Evolutionary conservation across 2,888 invertebrate genomes (phyloP).

Genomic region (Mechanitis mazaeus): DNA sequence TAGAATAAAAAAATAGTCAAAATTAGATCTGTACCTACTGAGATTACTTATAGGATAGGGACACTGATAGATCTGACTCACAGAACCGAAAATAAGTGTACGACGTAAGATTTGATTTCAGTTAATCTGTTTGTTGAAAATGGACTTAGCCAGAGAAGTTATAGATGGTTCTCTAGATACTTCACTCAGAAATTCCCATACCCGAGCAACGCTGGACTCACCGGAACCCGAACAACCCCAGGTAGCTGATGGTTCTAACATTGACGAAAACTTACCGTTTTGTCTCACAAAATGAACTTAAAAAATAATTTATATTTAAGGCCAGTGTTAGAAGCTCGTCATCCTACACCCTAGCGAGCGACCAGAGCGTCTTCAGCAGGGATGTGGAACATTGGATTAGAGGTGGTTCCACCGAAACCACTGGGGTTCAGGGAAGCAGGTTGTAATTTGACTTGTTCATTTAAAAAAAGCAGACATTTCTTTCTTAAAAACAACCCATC

Average conservation of each 20-base stretch:
- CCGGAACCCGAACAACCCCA: background rate
- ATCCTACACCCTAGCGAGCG: conserved; percentile 31
- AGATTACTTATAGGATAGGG: background rate
- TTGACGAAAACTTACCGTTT: background rate
- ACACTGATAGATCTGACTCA: background rate
- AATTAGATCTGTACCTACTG: background rate
- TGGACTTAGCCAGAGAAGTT: conserved; percentile 10
- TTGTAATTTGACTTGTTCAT: conserved; percentile 22
- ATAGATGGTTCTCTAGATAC: conserved; percentile 8
- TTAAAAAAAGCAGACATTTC: background rate
- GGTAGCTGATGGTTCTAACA: background rate
- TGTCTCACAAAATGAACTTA: background rate
- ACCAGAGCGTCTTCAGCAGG: conserved; percentile 42
- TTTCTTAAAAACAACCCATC: too few relatives aligned
- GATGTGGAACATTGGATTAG: conserved; percentile 49
- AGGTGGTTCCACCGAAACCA: conserved; percentile 34
- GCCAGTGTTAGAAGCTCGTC: conserved; percentile 24
- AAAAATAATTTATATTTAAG: conserved; percentile 8
- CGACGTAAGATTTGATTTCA: background rate
- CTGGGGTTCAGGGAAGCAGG: conserved; percentile 42
- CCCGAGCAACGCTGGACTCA: background rate
- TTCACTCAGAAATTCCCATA: background rate
- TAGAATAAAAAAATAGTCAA: conserved; percentile 8
- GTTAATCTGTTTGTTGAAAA: background rate
- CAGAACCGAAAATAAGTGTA: background rate